These are phyloP conservation scores for Callithrix jacchus DNA, from an alignment of 2,113 vertebrate genomes.

Conservation along the genomic window DNA sequence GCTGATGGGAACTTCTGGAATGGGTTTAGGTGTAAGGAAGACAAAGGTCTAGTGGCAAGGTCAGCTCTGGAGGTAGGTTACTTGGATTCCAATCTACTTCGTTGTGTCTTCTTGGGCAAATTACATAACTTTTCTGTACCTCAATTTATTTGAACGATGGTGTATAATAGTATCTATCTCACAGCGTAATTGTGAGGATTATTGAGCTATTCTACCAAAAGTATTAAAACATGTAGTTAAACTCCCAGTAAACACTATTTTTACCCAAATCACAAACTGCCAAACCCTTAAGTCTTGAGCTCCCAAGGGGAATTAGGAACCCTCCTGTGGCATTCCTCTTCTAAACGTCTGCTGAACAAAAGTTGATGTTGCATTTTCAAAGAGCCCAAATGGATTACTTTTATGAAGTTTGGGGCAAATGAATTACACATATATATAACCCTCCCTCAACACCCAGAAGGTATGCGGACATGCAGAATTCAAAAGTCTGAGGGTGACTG, in stretches of 20 bases:
- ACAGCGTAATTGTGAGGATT: background rate
- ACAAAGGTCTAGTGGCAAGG: too few relatives aligned
- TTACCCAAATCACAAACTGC: background rate
- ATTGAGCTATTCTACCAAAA: background rate
- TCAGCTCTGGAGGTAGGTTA: too few relatives aligned
- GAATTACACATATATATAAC: background rate
- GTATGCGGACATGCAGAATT: too few relatives aligned
- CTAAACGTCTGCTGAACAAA: background rate
- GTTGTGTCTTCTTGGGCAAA: background rate
- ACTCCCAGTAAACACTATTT: background rate
- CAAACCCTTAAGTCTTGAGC: background rate
- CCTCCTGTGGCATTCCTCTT: background rate
- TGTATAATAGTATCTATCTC: background rate
- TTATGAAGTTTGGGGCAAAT: background rate
- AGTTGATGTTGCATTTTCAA: background rate
- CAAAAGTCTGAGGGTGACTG: too few relatives aligned
- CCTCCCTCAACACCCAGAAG: too few relatives aligned
- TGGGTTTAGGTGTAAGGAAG: too few relatives aligned
- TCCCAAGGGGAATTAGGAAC: background rate
- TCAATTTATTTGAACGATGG: background rate
- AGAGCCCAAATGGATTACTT: background rate
- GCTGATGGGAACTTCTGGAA: too few relatives aligned
- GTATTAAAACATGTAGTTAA: background rate
- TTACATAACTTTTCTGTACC: background rate
- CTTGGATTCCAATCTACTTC: too few relatives aligned